A percentile compares a stretch with the other conserved stretches of the same genome.
These are phyloP conservation scores for Tetranychus cinnabarinus DNA, from an alignment of 1,140 invertebrate species.

Conservation along the genomic window DNA sequence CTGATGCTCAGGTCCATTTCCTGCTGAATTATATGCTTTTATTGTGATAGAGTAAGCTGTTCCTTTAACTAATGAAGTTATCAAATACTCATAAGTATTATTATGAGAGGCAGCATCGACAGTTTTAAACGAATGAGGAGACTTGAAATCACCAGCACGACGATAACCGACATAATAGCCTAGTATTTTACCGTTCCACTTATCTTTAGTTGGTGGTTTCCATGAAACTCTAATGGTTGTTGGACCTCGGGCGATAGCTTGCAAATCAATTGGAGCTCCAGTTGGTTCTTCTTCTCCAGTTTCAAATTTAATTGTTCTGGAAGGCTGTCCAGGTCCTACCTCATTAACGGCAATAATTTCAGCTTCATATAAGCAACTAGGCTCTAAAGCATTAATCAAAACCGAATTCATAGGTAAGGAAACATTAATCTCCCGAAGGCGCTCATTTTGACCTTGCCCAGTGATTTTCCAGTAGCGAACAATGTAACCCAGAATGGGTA, in stretches of 20 bases:
- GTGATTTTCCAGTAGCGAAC: slow-evolving; percentile 74
- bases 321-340: slow-evolving; percentile 46
- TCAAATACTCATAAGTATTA: slow-evolving; percentile 12
- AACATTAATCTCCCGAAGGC: slow-evolving; percentile 13
- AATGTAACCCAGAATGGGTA: slow-evolving; percentile 56
- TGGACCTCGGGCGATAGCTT: slow-evolving; percentile 72
- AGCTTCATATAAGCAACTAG: slow-evolving; percentile 22
- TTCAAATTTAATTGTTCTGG: slow-evolving; percentile 49
- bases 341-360: slow-evolving; percentile 23
- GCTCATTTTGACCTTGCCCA: slow-evolving; percentile 2
- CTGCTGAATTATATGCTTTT: slow-evolving; percentile 14
- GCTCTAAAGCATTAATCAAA: slow-evolving; percentile 19
- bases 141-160: slow-evolving; percentile 20
- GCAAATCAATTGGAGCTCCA: slow-evolving; percentile 32
- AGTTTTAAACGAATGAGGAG: slow-evolving; percentile 16
- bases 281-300: slow-evolving; percentile 45
- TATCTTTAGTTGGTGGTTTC: slow-evolving; percentile 64
- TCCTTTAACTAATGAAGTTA: slow-evolving; percentile 13
- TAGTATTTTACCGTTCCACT: slow-evolving; percentile 78
- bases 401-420: slow-evolving; percentile 14
- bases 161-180: slow-evolving; percentile 62
- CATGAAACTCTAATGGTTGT: slow-evolving; percentile 73
- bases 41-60: slow-evolving; percentile 15
- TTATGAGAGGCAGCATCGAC: neutral
- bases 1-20: slow-evolving; percentile 14